Evolutionary conservation across 35 echinoderm and acorn worm species (phyloP).

Genomic region (Anneissia japonica): DNA sequence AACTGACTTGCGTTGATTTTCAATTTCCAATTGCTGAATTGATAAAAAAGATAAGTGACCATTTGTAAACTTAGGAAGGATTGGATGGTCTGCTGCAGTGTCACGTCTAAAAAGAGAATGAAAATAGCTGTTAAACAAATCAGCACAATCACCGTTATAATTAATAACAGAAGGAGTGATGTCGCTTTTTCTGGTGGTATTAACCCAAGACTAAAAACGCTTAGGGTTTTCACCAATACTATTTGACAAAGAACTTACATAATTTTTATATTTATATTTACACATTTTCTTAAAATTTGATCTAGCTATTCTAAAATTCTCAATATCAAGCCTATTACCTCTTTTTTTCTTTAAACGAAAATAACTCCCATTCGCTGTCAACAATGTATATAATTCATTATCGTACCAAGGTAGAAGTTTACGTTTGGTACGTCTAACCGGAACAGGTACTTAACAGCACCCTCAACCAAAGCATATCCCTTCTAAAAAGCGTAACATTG

Average conservation of each 20-base stretch:
- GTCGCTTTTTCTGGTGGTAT: too few relatives aligned
- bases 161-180: too few relatives aligned
- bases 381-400: not conserved
- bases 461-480: not conserved
- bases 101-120: too few relatives aligned
- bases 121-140: too few relatives aligned
- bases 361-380: not conserved
- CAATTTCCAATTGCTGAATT: not conserved
- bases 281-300: not conserved
- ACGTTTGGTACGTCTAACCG: not conserved
- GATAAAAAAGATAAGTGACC: not conserved
- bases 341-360: not conserved
- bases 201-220: too few relatives aligned
- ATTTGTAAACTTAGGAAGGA: not conserved
- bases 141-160: too few relatives aligned
- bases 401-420: not conserved
- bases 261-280: not conserved
- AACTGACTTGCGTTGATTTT: not conserved
- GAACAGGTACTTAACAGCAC: not conserved
- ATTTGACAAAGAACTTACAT: too few relatives aligned
- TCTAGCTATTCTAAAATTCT: not conserved
- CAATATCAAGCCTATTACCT: not conserved
- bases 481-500: not conserved
- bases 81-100: too few relatives aligned
- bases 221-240: too few relatives aligned